Evolutionary conservation across 2,888 invertebrate genomes (phyloP).

Genomic region (Zeuzera pyrina): DNA sequence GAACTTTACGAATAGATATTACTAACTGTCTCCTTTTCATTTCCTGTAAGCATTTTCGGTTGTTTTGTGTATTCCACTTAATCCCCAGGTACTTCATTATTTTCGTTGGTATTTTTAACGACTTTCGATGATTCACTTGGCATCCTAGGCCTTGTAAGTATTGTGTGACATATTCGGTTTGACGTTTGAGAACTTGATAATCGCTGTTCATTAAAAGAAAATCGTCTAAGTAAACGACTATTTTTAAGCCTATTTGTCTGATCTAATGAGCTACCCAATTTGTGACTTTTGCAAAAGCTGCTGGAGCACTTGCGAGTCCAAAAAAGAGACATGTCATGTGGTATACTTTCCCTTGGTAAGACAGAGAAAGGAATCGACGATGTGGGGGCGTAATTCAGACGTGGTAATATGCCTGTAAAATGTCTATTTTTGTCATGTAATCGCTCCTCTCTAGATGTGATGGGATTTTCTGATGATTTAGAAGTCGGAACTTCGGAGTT

Average conservation of each 20-base stretch:
- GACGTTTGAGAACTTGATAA: not conserved
- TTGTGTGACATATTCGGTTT: not conserved
- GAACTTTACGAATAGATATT: no score
- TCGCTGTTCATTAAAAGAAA: slow-evolving; percentile 10
- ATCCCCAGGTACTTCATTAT: slow-evolving; percentile 10
- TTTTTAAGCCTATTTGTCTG: slow-evolving; percentile 6
- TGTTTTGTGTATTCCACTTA: slow-evolving; percentile 11
- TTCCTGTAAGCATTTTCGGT: slow-evolving; percentile 4
- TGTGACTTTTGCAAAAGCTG: slow-evolving; percentile 5
- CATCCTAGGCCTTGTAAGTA: slow-evolving; percentile 1
- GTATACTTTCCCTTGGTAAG: slow-evolving; percentile 1
- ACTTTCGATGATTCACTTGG: not conserved
- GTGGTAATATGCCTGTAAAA: no score
- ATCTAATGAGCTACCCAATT: slow-evolving; percentile 10
- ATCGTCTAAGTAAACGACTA: slow-evolving; percentile 16
- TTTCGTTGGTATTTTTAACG: not conserved
- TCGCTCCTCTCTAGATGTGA: not conserved
- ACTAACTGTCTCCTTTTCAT: no score
- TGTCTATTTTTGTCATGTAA: slow-evolving; percentile 2
- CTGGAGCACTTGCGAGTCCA: slow-evolving; percentile 1
- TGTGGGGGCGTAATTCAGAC: not conserved
- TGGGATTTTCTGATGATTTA: slow-evolving; percentile 11
- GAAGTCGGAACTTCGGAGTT: slow-evolving; percentile 6
- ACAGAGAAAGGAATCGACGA: slow-evolving; percentile 1
- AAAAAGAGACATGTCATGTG: slow-evolving; percentile 5